phyloP scores from a whole-genome alignment of 2,797 vertebrate species.

The Babyrousa celebensis region DNA sequence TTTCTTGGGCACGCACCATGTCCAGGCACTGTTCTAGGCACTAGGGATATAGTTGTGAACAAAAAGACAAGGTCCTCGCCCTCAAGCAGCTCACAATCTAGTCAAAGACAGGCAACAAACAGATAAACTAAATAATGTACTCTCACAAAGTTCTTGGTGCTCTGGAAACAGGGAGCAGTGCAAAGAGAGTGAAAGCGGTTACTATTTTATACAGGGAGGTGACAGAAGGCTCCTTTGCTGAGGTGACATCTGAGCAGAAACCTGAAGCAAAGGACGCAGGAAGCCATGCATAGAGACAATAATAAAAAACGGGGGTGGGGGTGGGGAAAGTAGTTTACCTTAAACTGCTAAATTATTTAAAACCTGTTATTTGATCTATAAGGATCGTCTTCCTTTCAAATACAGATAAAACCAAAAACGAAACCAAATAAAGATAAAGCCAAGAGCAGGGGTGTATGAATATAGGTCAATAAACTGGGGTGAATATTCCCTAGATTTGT shows the following conservation, averaged over 20 bases:
- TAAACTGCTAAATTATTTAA: conserved; percentile 65
- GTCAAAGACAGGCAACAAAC: not conserved
- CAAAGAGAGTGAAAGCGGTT: not conserved
- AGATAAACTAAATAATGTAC: not conserved
- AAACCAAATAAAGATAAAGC: not conserved
- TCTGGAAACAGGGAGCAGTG: not conserved
- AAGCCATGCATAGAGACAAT: not conserved
- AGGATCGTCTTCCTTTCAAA: conserved; percentile 53
- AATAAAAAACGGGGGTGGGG: not conserved
- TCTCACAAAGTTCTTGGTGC: not conserved
- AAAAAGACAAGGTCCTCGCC: not conserved
- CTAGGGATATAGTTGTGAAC: not conserved
- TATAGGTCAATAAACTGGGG: not conserved
- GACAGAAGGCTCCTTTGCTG: not conserved
- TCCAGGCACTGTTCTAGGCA: not conserved
- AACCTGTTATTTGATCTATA: not conserved
- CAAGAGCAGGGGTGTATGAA: not conserved
- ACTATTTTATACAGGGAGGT: not conserved
- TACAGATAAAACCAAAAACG: not conserved
- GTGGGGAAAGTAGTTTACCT: not conserved
- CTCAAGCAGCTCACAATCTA: not conserved
- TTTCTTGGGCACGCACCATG: not conserved
- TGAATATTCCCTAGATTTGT: conserved; percentile 5
- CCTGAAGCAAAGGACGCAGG: not conserved
- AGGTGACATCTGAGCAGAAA: conserved; percentile 58